These are phyloP conservation scores for Tetraneura akinire DNA, from an alignment of 1,140 invertebrate genomes.

Conservation along the genomic window DNA sequence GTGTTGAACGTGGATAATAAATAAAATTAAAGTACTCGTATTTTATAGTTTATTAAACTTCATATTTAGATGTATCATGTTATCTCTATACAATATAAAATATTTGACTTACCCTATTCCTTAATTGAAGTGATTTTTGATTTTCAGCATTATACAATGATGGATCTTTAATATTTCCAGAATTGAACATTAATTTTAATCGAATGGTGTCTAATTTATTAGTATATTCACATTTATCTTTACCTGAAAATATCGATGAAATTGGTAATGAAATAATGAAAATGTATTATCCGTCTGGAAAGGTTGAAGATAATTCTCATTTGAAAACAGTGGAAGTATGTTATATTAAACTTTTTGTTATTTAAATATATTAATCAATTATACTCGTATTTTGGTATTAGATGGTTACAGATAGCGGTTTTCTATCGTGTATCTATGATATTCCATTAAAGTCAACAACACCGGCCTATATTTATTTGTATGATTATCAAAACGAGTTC, in stretches of 20 bases:
- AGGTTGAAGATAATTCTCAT: background rate
- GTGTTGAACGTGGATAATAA: too few species aligned
- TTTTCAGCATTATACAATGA: conserved; percentile 59
- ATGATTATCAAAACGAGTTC: conserved; percentile 33
- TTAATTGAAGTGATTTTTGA: too few species aligned
- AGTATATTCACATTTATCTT: background rate
- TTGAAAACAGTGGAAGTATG: background rate
- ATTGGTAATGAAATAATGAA: background rate
- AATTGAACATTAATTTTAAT: background rate
- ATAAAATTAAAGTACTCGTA: too few species aligned
- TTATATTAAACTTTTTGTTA: too few species aligned
- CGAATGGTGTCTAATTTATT: background rate
- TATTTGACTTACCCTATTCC: too few species aligned
- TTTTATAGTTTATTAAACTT: too few species aligned
- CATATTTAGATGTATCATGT: too few species aligned
- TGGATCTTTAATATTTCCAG: background rate
- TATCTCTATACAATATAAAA: too few species aligned
- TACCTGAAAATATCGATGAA: background rate
- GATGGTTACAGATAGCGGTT: background rate
- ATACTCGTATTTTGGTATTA: background rate
- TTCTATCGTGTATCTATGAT: background rate
- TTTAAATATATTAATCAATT: too few species aligned
- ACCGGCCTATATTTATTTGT: conserved; percentile 13
- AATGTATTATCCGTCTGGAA: background rate
- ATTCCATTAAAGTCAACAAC: background rate